Base-by-base conservation (phyloP, 2,113 vertebrate genomes). In the Chaetops frenatus region DNA sequence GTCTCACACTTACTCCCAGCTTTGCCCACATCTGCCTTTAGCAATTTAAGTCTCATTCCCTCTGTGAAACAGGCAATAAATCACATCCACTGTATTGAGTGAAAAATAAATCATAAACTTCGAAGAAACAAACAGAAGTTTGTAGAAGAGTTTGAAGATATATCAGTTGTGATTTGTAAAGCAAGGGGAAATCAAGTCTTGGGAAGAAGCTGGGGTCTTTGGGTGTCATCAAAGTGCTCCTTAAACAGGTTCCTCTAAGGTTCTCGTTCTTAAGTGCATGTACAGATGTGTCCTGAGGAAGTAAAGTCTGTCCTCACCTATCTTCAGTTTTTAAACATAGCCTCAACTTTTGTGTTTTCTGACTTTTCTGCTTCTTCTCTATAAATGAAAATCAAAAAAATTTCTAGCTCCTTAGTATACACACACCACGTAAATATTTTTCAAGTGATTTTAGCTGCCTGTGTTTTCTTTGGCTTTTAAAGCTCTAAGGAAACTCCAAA, bases 41-140 rank as follows among this genome's bases (percentile, higher is more conserved):
- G 93, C 86, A 95, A 97, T 96, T 96, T 92, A 88, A 95, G 94
- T 50, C 90, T 92, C 92, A 96, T 96, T 96, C 86, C 60, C 60
- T 67, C 76, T 84, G 56, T 88, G 93, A 76, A 94, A 65, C 65
- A 93, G 88, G 92, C 82, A 95, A 97, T 97, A 96, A 97, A 97
- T 96, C 96, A 97, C 61, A 89, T 86, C 86, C 95, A 61, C 4
- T 12, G 69, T 95, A 95, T 25, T 76, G 95, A 96, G 90, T 81
- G 69, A 94, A 92, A 96, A 95, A 96, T 94, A 96, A 97, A 96
- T 97, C 96, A 97, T 88, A 93, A 96, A 96, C 90, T 96, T 90
- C 45, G 82, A 88, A 96, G 89, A 95, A 74, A 83, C 45, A 71
- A 60, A 66, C 73, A 94, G 76, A 94, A 94, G 51, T 95, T 90